phyloP scores from a whole-genome alignment of 2,113 vertebrate species.

The Hymenochirus boettgeri region DNA sequence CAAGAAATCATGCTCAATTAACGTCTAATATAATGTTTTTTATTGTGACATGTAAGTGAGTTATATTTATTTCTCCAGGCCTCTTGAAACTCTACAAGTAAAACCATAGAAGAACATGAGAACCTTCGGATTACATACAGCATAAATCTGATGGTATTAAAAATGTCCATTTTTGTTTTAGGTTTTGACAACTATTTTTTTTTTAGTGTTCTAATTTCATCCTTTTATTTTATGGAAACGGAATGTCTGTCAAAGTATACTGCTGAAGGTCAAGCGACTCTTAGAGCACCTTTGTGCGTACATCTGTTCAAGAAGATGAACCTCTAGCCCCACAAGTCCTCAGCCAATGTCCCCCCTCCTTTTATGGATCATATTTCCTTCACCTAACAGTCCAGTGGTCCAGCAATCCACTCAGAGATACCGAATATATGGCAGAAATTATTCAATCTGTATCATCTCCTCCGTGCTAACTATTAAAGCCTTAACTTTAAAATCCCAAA shows the following conservation, averaged over 20 bases:
- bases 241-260: constrained; percentile 3
- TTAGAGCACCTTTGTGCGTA: background rate
- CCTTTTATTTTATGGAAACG: background rate
- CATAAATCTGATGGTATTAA: background rate
- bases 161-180: background rate
- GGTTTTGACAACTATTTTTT: too few relatives aligned
- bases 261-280: background rate
- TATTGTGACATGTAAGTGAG: background rate
- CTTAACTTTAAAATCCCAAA: constrained; percentile 11
- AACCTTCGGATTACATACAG: background rate
- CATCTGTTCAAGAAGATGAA: constrained; percentile 5
- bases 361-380: background rate
- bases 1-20: too few relatives aligned
- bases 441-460: constrained; percentile 15
- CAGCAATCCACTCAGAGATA: constrained; percentile 64
- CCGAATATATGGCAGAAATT: constrained; percentile 48
- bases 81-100: background rate
- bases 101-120: background rate
- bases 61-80: background rate
- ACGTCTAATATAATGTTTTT: too few relatives aligned
- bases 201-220: background rate
- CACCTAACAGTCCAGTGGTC: constrained; percentile 40
- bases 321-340: background rate
- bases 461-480: background rate
- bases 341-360: background rate